Conservation (phyloP, 2,888 invertebrate genomes). For the Ptychoptera contaminata region DNA sequence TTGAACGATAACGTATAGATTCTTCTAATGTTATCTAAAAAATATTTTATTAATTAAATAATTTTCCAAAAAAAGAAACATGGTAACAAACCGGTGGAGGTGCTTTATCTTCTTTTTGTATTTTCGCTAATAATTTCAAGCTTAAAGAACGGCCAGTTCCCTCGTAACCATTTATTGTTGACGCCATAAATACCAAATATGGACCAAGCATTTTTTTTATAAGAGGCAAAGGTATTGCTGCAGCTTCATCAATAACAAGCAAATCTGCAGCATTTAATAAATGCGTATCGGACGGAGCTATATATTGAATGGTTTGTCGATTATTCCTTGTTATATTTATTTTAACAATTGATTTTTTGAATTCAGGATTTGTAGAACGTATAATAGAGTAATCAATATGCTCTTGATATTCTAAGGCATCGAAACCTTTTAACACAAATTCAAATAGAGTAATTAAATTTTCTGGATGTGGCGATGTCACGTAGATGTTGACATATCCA, state of each 20-base stretch:
- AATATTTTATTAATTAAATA: background rate
- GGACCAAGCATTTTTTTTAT: conserved; percentile 82
- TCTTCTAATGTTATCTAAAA: conserved; percentile 68
- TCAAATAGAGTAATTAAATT: conserved; percentile 95
- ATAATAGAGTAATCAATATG: conserved; percentile 90
- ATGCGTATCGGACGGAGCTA: conserved; percentile 80
- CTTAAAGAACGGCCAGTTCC: conserved; percentile 95
- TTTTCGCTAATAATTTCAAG: conserved; percentile 81
- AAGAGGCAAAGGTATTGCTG: conserved; percentile 89
- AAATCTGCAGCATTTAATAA: conserved; percentile 87
- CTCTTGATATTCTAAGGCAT: conserved; percentile 86
- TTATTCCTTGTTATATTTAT: conserved; percentile 84
- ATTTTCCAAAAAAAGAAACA: background rate
- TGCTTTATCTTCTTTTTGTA: conserved; percentile 46
- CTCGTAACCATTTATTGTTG: conserved; percentile 96
- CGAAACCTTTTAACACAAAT: conserved; percentile 90
- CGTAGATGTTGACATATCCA: conserved; percentile 76
- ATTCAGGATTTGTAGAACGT: conserved; percentile 89
- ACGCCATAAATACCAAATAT: conserved; percentile 87
- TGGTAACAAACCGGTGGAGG: conserved; percentile 37
- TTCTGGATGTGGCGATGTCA: conserved; percentile 95
- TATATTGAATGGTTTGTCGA: conserved; percentile 93
- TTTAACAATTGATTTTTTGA: conserved; percentile 88
- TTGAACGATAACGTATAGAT: conserved; percentile 81
- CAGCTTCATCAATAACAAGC: conserved; percentile 95